Base-by-base conservation (phyloP, 92 coral and sea anemone genomes). In the Palythoa grandiflora region DNA sequence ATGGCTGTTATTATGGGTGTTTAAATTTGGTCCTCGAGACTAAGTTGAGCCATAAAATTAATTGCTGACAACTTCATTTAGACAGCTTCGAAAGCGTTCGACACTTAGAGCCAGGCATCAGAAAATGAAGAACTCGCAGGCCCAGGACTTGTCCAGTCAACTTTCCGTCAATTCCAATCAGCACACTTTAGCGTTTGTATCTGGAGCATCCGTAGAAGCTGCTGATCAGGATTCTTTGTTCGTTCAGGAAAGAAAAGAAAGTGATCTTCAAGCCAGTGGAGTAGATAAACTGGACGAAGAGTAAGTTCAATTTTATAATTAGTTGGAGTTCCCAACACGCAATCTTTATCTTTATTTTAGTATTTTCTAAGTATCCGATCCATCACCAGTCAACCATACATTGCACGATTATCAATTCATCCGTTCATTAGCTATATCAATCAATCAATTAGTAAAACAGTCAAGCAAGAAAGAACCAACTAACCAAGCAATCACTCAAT, bases 21-120 rank as follows among this genome's bases (percentile, higher is more conserved):
- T 44, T 3, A 44, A 44, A 4, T 5, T 16, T 63, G 21, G 8
- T 44, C 50, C 50, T 2, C 6, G 0, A 44, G 50, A 63, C 19
- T 11, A 36, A 38, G 17, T 38, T 12, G 19, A 65, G 6, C 21
- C 14, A 35, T 28, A 28, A 28, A 28, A 28, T 28, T 28, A 28
- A 28, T 28, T 28, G 28, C 28, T 28, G 28, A 28, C 28, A 28
- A 74, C 38, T 68, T 53, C 13, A 54, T 71, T 53, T 70, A 95
- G 96, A 78, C 87, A 91, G 9, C 63, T 83, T 71, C 87, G 88
- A 44, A 95, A 93, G 89, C 81, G 91, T 71, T 79, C 88, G 50
- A 93, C 87, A 9, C 21, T 91, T 12, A 88, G 90, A 73, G 96
- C 90, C 15, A 74, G 83, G 14, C 91, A 86, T 28, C 92, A 88